A percentile compares a stretch with the other conserved stretches of the same genome.
Evolutionary conservation across 2,113 vertebrate genomes (phyloP).

Genomic region (Cephalophus harveyi): DNA sequence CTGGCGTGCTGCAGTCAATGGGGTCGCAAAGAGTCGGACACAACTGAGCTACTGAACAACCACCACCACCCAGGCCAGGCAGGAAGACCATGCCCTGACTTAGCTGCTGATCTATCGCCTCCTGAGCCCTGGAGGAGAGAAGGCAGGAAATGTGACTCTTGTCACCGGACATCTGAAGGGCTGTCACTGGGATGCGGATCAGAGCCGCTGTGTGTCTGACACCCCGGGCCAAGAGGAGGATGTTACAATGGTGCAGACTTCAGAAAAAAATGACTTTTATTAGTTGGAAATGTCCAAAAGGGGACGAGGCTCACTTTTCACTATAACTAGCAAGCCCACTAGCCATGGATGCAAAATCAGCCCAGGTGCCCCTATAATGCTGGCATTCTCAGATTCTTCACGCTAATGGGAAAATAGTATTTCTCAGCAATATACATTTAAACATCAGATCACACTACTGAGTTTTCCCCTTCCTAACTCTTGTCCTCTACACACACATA

Average conservation of each 20-base stretch:
- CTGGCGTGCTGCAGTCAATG: background rate
- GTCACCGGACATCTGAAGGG: background rate
- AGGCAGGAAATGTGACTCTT: background rate
- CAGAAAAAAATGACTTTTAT: background rate
- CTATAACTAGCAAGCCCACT: background rate
- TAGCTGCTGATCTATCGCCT: background rate
- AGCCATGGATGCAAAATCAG: background rate
- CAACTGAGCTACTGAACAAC: background rate
- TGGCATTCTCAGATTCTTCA: background rate
- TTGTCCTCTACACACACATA: background rate
- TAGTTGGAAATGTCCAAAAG: background rate
- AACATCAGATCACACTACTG: background rate
- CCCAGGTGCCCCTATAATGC: background rate
- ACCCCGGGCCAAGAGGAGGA: background rate
- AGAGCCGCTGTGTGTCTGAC: background rate
- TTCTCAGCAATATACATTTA: background rate
- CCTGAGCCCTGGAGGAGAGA: background rate
- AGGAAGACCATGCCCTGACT: background rate
- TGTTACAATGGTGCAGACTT: background rate
- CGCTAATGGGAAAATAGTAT: background rate
- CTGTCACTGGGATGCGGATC: too few relatives aligned
- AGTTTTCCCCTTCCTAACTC: background rate
- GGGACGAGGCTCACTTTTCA: too few relatives aligned
- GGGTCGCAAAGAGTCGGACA: background rate
- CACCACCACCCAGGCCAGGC: background rate